Evolutionary conservation across 1,140 invertebrate genomes (phyloP).

Genomic region (Stegodyphus mimosarum): DNA sequence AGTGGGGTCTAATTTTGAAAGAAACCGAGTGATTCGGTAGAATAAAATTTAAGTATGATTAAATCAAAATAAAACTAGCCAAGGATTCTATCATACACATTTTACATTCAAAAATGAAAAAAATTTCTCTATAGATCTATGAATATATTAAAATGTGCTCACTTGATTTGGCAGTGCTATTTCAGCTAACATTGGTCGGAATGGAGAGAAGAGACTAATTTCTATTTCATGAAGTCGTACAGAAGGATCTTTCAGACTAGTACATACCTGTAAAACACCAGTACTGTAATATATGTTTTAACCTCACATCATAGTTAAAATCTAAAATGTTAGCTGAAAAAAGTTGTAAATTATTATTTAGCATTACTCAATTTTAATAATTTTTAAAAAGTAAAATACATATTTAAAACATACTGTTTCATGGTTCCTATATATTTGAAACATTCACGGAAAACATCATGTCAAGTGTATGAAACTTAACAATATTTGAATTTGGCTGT

Average conservation of each 20-base stretch:
- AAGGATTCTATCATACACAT: too few species aligned
- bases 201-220: constrained; percentile 81
- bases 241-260: constrained; percentile 74
- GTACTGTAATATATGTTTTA: neutral
- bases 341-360: neutral
- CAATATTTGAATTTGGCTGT: too few species aligned
- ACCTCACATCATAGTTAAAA: neutral
- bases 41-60: too few species aligned
- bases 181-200: constrained; percentile 90
- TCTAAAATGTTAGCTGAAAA: neutral
- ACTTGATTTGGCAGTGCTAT: constrained; percentile 78
- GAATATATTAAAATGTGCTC: constrained; percentile 64
- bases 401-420: too few species aligned
- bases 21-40: too few species aligned
- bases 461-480: too few species aligned
- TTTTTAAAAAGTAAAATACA: neutral
- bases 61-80: too few species aligned
- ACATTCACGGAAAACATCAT: too few species aligned
- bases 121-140: too few species aligned
- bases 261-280: constrained; percentile 74
- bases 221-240: constrained; percentile 76
- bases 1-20: too few species aligned
- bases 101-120: too few species aligned
- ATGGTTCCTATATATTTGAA: too few species aligned
- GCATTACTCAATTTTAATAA: neutral